These are phyloP conservation scores for Dolichallabes microphthalmus DNA, from an alignment of 2,113 vertebrate genomes.

Conservation along the genomic window DNA sequence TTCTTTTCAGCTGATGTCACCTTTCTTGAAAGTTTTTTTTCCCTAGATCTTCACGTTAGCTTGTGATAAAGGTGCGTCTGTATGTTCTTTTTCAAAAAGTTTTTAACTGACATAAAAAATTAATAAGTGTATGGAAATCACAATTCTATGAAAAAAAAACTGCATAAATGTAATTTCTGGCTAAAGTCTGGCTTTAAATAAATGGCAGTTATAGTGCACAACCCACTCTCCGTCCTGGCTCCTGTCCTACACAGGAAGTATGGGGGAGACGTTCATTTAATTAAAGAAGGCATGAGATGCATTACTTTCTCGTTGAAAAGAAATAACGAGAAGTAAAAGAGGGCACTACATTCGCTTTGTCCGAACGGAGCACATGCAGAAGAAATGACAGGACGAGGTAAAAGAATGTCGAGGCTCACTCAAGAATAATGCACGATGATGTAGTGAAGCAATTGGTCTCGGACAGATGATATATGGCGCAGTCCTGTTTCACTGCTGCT, in stretches of 20 bases:
- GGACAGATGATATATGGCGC: constrained; percentile 31
- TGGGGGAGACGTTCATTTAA: not conserved
- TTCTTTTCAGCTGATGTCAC: too few species aligned
- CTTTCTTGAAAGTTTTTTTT: too few species aligned
- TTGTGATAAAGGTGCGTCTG: too few species aligned
- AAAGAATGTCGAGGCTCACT: not conserved
- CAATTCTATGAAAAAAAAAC: not conserved
- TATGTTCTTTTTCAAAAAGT: too few species aligned
- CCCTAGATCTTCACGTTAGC: too few species aligned
- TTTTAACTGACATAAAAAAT: too few species aligned
- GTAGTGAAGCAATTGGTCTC: constrained; percentile 8
- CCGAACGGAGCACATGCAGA: not conserved
- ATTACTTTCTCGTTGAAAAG: not conserved
- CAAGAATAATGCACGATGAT: not conserved
- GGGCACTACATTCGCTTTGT: not conserved
- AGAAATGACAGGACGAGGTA: not conserved
- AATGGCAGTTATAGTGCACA: not conserved
- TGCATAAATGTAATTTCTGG: not conserved
- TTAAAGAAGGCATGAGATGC: constrained; percentile 6
- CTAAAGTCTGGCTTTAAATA: not conserved
- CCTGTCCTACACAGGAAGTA: not conserved
- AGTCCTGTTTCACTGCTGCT: constrained; percentile 3
- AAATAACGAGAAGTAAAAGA: not conserved
- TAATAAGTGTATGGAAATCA: too few species aligned
- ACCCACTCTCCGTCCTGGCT: not conserved